Percentiles rank a stretch among this genome's conserved stretches.
Evolutionary conservation across 2,797 vertebrate genomes (phyloP).

Genomic region (Poecilia velifera): DNA sequence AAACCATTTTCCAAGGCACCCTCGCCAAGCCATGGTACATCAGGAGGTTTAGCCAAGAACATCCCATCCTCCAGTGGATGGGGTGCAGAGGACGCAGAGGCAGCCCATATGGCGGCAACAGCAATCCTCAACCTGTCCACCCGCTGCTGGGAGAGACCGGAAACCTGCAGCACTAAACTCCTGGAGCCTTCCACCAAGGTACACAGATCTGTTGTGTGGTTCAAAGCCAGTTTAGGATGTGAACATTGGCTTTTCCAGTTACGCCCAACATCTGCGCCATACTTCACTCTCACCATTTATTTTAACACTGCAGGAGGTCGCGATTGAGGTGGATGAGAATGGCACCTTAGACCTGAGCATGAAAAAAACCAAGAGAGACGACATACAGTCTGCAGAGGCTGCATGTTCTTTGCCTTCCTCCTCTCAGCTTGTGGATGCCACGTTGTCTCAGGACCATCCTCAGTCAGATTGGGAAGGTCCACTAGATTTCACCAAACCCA

Average conservation of each 20-base stretch:
- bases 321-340: slow-evolving; percentile 97
- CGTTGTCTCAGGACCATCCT: slow-evolving; percentile 87
- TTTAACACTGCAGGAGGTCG: slow-evolving; percentile 79
- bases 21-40: slow-evolving; percentile 86
- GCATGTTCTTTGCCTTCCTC: slow-evolving; percentile 81
- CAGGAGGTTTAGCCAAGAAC: slow-evolving; percentile 87
- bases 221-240: not conserved
- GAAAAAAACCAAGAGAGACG: slow-evolving; percentile 91
- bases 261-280: not conserved
- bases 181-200: slow-evolving; percentile 83
- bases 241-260: not conserved
- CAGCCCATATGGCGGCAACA: slow-evolving; percentile 97
- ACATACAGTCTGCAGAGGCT: slow-evolving; percentile 86
- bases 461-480: slow-evolving; percentile 94
- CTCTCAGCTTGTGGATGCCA: slow-evolving; percentile 76
- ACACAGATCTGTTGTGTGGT: not conserved
- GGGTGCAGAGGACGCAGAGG: slow-evolving; percentile 85
- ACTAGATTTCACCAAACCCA: slow-evolving; percentile 95
- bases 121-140: slow-evolving; percentile 99
- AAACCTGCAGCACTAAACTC: slow-evolving; percentile 91
- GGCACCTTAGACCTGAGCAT: slow-evolving; percentile 97
- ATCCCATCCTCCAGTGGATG: slow-evolving; percentile 86
- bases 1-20: slow-evolving; percentile 87
- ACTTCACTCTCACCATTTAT: not conserved
- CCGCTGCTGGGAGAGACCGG: slow-evolving; percentile 97